These are phyloP conservation scores for Lacerta bilineata DNA, from an alignment of 2,797 vertebrate genomes.

Conservation along the genomic window DNA sequence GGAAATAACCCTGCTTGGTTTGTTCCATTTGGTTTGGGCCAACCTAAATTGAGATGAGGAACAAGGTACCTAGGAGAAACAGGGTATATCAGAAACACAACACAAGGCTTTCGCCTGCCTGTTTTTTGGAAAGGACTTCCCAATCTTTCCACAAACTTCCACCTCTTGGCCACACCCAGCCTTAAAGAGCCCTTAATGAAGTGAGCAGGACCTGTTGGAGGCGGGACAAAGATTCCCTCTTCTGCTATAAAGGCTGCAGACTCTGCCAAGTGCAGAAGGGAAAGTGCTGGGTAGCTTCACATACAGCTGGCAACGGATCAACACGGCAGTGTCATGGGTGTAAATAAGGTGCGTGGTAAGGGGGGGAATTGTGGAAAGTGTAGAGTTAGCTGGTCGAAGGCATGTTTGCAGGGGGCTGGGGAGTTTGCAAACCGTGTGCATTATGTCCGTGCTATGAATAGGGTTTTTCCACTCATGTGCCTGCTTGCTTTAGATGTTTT, in stretches of 20 bases:
- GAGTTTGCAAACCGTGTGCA: not conserved
- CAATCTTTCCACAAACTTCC: not conserved
- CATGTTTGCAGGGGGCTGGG: not conserved
- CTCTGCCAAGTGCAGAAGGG: no score
- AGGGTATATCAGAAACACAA: not conserved
- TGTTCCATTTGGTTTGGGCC: not conserved
- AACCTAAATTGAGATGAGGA: not conserved
- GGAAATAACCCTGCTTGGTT: not conserved
- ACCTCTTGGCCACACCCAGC: not conserved
- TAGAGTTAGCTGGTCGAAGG: not conserved
- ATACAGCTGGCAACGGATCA: not conserved
- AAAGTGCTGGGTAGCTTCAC: no score
- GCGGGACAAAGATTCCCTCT: not conserved
- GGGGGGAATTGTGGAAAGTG: not conserved
- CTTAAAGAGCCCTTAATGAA: not conserved
- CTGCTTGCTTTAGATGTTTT: not conserved
- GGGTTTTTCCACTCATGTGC: not conserved
- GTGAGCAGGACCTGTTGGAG: not conserved
- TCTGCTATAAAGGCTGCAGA: slow-evolving; percentile 5
- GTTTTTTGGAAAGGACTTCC: not conserved
- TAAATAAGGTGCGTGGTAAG: not conserved
- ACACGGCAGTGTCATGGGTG: no score
- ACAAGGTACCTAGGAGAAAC: no score
- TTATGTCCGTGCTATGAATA: not conserved
- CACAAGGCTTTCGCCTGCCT: no score